Evolutionary conservation across 2,113 vertebrate genomes (phyloP).

Genomic region (Hirundichthys speculiger): DNA sequence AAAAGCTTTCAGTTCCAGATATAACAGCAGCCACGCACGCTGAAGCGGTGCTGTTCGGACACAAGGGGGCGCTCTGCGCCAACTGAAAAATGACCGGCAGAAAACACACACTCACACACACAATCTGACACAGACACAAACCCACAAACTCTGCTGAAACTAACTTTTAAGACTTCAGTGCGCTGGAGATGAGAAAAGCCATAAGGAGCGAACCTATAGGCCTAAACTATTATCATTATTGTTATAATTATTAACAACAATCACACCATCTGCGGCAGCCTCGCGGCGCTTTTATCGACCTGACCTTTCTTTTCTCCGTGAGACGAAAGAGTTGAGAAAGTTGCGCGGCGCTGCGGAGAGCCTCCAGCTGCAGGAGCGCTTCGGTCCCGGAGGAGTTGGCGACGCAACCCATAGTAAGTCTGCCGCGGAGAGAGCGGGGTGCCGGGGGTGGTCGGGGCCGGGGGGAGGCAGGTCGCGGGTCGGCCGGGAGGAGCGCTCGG

Average conservation of each 20-base stretch:
- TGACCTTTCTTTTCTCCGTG: constrained; percentile 84
- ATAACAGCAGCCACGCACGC: not conserved
- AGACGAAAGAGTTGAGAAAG: constrained; percentile 81
- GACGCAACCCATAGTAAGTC: constrained; percentile 84
- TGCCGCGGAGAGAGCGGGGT: constrained; percentile 37
- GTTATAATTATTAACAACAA: constrained; percentile 24
- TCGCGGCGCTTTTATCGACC: constrained; percentile 33
- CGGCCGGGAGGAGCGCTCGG: constrained; percentile 35
- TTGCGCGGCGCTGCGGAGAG: constrained; percentile 81
- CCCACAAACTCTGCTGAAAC: constrained; percentile 41
- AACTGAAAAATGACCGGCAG: constrained; percentile 31
- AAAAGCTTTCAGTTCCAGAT: not conserved
- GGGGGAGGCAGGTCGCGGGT: constrained; percentile 24
- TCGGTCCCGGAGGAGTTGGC: constrained; percentile 84
- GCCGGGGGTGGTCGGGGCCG: constrained; percentile 50
- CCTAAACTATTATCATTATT: constrained; percentile 17
- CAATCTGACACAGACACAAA: constrained; percentile 25
- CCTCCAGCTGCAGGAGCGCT: constrained; percentile 82
- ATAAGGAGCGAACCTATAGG: constrained; percentile 3
- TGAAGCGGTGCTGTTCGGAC: constrained; percentile 14
- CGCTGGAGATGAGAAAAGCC: constrained; percentile 14
- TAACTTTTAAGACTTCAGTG: constrained; percentile 59
- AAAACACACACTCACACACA: constrained; percentile 23
- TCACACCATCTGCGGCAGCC: constrained; percentile 1
- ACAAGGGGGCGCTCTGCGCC: constrained; percentile 77